Base-by-base conservation (phyloP, 1,140 invertebrate genomes). In the Nebria ingens region DNA sequence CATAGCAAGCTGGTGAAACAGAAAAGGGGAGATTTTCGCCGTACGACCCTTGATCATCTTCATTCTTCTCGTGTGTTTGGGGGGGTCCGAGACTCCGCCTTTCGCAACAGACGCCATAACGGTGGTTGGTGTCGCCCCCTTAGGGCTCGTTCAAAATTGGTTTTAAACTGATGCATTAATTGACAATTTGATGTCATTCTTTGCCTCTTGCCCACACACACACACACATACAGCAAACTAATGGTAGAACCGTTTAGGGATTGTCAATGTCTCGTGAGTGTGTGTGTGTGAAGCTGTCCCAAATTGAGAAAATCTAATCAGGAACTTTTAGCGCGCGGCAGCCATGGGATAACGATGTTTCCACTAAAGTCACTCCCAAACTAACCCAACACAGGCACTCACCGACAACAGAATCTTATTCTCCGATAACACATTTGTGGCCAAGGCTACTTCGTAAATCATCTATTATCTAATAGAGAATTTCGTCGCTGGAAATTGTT, bases 111-210 rank as follows among this genome's bases (percentile, higher is more conserved):
- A 34, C 25, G 6, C 25, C 25, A 34, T n/a, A 6, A 34, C 6
- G 25, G 25, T 6, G 6, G 6, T 6, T n/a, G 6, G n/a, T 34
- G 6, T 6, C 25, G 6, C 6, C 25, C 25, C 6, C 25, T n/a
- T n/a, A 52, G 25, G 53, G 61, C 61, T 52, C 42, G 22, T 56
- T 58, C 55, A 59, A 62, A 65, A 65, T 64, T 64, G 62, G 61
- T 62, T 64, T 62, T 64, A 61, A 64, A 64, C 62, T 64, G 62
- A 64, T 63, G 59, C 59, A 63, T 65, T 65, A 65, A 65, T 65
- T 63, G 63, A 63, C 63, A 65, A 65, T 65, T 65, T 65, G 61
- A 60, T 65, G 60, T 62, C 61, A 65, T 65, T 65, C 63, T 65
- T 65, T 61, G 56, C 54, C 45, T n/a, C n/a, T n/a, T n/a, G n/a